Percentiles rank a stretch among this genome's conserved stretches.
These are phyloP conservation scores for Acipenser ruthenus DNA, from an alignment of 2,797 vertebrate genomes.

Conservation along the genomic window DNA sequence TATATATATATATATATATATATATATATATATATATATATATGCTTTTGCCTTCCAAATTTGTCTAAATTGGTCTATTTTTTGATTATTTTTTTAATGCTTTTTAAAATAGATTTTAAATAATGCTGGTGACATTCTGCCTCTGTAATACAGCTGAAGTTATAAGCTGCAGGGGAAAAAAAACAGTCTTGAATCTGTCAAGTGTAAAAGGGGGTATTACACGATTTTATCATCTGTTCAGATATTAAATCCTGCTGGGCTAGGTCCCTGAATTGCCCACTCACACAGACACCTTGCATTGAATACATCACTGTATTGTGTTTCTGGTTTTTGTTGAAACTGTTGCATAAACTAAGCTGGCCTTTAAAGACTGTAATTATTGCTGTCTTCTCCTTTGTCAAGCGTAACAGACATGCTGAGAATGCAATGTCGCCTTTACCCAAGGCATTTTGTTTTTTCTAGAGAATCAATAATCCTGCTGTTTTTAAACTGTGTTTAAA, in stretches of 20 bases:
- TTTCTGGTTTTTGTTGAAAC: slow-evolving; percentile 47
- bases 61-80: too few relatives aligned
- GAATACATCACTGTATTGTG: slow-evolving; percentile 66
- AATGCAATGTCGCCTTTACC: too few relatives aligned
- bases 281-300: slow-evolving; percentile 22
- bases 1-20: too few relatives aligned
- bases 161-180: slow-evolving; percentile 38
- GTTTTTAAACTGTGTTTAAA: too few relatives aligned
- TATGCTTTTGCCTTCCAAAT: too few relatives aligned
- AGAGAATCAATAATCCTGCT: too few relatives aligned
- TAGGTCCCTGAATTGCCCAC: too few relatives aligned
- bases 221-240: slow-evolving; percentile 59
- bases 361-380: not conserved
- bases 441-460: too few relatives aligned
- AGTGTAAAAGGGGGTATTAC: slow-evolving; percentile 23
- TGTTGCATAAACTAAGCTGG: slow-evolving; percentile 11
- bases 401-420: too few relatives aligned
- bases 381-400: not conserved
- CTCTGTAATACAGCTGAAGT: not conserved
- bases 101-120: slow-evolving; percentile 8
- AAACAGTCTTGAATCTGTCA: slow-evolving; percentile 23
- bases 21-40: too few relatives aligned
- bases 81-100: too few relatives aligned
- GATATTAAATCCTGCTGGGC: slow-evolving; percentile 51
- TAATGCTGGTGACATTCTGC: not conserved